Evolutionary conservation across 2,113 vertebrate genomes (phyloP).

Genomic region (Euleptes europaea): DNA sequence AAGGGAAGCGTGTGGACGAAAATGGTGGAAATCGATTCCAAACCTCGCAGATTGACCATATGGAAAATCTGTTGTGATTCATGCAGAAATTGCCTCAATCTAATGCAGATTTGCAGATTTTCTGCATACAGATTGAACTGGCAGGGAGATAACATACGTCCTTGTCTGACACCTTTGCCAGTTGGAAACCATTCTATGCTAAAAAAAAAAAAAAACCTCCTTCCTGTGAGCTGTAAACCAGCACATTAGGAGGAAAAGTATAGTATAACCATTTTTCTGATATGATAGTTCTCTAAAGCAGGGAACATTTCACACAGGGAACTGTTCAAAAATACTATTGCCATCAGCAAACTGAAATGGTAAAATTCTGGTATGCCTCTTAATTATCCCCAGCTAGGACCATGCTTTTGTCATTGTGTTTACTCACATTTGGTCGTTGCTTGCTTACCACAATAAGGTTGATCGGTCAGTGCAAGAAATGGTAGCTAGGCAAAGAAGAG

Average conservation of each 20-base stretch:
- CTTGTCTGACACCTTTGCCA: too few species aligned
- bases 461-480: neutral
- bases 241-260: too few species aligned
- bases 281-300: neutral
- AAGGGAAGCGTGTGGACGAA: too few species aligned
- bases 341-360: neutral
- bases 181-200: too few species aligned
- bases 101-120: too few species aligned
- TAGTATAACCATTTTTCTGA: neutral
- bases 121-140: too few species aligned
- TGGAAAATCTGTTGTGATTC: too few species aligned
- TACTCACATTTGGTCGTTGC: neutral
- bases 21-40: too few species aligned
- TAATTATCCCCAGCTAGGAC: neutral
- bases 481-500: conserved; percentile 36
- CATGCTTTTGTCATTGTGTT: conserved; percentile 1
- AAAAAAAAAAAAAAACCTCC: neutral
- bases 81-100: too few species aligned
- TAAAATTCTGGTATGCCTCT: neutral
- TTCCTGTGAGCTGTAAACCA: neutral
- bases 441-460: neutral
- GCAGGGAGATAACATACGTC: too few species aligned
- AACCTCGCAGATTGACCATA: too few species aligned
- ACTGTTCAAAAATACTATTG: neutral
- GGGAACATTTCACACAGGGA: neutral